These are phyloP conservation scores for Heliconius sara DNA, from an alignment of 2,888 invertebrate species.

Conservation along the genomic window DNA sequence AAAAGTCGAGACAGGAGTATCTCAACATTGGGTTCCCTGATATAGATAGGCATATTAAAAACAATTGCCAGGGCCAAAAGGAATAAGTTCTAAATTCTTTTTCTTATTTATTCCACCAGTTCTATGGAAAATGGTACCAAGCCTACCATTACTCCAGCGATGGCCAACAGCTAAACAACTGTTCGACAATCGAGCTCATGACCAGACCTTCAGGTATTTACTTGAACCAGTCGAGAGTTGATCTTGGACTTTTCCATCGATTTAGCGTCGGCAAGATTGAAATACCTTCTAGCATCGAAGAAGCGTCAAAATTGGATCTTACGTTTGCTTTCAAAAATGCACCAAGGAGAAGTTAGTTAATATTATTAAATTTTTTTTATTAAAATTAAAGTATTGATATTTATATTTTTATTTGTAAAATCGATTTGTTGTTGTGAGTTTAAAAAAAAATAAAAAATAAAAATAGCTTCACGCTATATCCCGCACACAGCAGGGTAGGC, in stretches of 20 bases:
- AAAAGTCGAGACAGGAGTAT: background rate
- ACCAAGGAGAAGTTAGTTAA: slow-evolving; percentile 66
- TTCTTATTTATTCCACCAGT: slow-evolving; percentile 56
- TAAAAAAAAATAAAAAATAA: no score
- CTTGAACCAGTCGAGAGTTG: slow-evolving; percentile 70
- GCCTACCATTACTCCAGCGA: slow-evolving; percentile 70
- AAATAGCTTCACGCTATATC: no score
- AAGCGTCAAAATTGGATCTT: slow-evolving; percentile 60
- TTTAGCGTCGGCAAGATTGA: slow-evolving; percentile 62
- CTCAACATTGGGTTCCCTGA: background rate
- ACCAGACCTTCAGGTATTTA: slow-evolving; percentile 61
- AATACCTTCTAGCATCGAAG: slow-evolving; percentile 57
- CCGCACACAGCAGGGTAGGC: no score
- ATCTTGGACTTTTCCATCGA: slow-evolving; percentile 67
- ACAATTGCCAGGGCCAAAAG: background rate
- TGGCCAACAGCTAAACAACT: slow-evolving; percentile 64
- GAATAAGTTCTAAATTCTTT: background rate
- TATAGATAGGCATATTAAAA: background rate
- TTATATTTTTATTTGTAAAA: background rate
- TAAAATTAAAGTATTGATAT: background rate
- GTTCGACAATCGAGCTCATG: slow-evolving; percentile 63
- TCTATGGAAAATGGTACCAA: slow-evolving; percentile 73
- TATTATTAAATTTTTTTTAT: slow-evolving; percentile 15
- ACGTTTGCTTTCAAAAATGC: slow-evolving; percentile 64
- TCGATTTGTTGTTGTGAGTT: background rate